Percentiles rank a stretch among this genome's conserved stretches.
These are phyloP conservation scores for Carcinoscorpius rotundicauda DNA, from an alignment of 1,140 invertebrate genomes.

Conservation along the genomic window DNA sequence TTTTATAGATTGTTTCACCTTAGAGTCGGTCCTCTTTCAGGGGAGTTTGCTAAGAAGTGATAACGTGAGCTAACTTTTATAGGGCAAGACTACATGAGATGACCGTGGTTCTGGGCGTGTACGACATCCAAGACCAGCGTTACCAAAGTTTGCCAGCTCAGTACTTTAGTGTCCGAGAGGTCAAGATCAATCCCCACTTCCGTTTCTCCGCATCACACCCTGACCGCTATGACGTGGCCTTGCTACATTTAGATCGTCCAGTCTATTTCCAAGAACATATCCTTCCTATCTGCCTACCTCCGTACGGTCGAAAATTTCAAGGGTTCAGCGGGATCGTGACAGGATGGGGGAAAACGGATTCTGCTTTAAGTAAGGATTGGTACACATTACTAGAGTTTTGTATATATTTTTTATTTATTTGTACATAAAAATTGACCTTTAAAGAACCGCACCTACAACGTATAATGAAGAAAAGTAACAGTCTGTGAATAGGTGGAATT, in stretches of 20 bases:
- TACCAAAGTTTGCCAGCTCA: constrained; percentile 50
- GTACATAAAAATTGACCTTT: too few relatives aligned
- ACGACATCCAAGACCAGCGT: constrained; percentile 57
- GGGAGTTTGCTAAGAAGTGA: too few relatives aligned
- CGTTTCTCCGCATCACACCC: constrained; percentile 67
- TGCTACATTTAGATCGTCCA: constrained; percentile 56
- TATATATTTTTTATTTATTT: too few relatives aligned
- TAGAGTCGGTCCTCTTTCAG: too few relatives aligned
- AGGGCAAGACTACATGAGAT: constrained; percentile 56
- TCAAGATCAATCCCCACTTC: constrained; percentile 67
- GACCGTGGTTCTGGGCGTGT: constrained; percentile 61
- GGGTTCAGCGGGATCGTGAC: constrained; percentile 43
- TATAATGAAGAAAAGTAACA: too few relatives aligned
- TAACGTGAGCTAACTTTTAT: too few relatives aligned
- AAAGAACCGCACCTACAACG: too few relatives aligned
- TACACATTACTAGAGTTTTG: too few relatives aligned
- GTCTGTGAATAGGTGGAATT: too few relatives aligned
- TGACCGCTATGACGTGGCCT: constrained; percentile 61
- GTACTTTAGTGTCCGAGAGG: constrained; percentile 51
- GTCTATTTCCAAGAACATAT: constrained; percentile 54
- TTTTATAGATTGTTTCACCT: too few relatives aligned
- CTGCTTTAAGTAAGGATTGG: constrained; percentile 35
- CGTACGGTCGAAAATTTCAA: constrained; percentile 26
- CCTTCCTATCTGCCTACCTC: constrained; percentile 63
- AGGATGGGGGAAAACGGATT: constrained; percentile 78